Evolutionary conservation across 1,140 invertebrate genomes (phyloP).

Genomic region (Anastrepha ludens): DNA sequence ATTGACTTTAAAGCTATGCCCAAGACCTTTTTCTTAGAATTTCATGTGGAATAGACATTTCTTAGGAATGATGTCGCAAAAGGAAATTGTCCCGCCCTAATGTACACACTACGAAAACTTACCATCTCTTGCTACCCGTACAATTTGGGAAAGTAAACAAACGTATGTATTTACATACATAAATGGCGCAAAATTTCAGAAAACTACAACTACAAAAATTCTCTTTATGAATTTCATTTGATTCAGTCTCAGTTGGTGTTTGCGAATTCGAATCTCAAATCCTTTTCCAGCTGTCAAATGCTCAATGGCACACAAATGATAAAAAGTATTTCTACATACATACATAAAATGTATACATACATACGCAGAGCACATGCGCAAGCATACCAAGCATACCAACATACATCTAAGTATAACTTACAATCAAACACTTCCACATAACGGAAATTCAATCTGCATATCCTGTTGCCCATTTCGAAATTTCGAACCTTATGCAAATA

Average conservation of each 20-base stretch:
- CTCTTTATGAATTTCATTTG: background rate
- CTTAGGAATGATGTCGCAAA: too few relatives aligned
- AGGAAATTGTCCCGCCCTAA: too few relatives aligned
- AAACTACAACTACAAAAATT: background rate
- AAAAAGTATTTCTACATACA: background rate
- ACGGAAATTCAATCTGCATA: slow-evolving; percentile 30
- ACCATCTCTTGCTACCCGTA: too few relatives aligned
- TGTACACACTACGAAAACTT: too few relatives aligned
- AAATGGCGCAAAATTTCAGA: background rate
- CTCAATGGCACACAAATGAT: background rate
- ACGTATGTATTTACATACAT: too few relatives aligned
- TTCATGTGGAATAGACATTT: too few relatives aligned
- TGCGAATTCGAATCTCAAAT: background rate
- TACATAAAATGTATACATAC: too few relatives aligned
- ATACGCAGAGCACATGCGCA: too few relatives aligned
- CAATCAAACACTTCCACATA: background rate
- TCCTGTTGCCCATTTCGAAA: slow-evolving; percentile 13
- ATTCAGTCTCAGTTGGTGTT: background rate
- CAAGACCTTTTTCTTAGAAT: too few relatives aligned
- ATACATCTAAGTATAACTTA: background rate
- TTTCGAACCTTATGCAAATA: slow-evolving; percentile 34
- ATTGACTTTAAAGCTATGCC: too few relatives aligned
- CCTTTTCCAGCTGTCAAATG: background rate
- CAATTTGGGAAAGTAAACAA: too few relatives aligned
- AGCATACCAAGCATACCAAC: background rate